Base-by-base conservation (phyloP, 2,797 vertebrate genomes). In the Mormyrus proboscirostris region DNA sequence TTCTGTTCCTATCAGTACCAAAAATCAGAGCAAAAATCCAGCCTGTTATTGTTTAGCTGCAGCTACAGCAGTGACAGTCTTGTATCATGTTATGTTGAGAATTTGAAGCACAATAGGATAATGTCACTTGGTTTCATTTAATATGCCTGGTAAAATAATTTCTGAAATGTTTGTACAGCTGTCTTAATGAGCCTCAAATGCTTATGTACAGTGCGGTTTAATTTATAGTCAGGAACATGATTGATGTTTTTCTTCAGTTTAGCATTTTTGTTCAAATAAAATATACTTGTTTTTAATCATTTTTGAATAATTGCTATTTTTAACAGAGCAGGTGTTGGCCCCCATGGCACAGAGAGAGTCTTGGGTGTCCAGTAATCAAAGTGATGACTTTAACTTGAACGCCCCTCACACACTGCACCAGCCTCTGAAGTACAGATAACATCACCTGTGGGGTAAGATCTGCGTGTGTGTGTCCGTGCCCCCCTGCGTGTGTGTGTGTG, bases 261-360 rank as follows among this genome's bases (percentile, higher is more conserved):
- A 73, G 12, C 38, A 29, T 38, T 38, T 29, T 38, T 14, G 25
- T 73, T 73, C 14, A 62, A 5, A 12, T 69, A 33, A 29, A 69
- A 73, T 73, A 4, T 73, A 33, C 8, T 62, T 59, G 2, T 22
- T 62, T 62, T 62, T 22, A 25, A 29, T 16, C 14, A 16, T 38
- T 87, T 87, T 8, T 87, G 12, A 14, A 22, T 87, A 5, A 41
- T 41, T 8, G 8, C 10, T 22, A 41, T 44, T 65, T 47, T 41
- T 38, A n/a, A 86, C 79, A 91, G 85, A 89, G 25, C 59, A 84
- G 82, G 47, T 73, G 92, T 90, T 93, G 91, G 94, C 91, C 93
- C 94, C 93, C 94, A 96, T 96, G 96, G 96, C 94, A 92, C 93
- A 89, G 89, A 93, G 94, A 93, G 94, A 93, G 93, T 92, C 94